Conservation (phyloP, 1,140 invertebrate species). For the Lepidostoma basale region DNA sequence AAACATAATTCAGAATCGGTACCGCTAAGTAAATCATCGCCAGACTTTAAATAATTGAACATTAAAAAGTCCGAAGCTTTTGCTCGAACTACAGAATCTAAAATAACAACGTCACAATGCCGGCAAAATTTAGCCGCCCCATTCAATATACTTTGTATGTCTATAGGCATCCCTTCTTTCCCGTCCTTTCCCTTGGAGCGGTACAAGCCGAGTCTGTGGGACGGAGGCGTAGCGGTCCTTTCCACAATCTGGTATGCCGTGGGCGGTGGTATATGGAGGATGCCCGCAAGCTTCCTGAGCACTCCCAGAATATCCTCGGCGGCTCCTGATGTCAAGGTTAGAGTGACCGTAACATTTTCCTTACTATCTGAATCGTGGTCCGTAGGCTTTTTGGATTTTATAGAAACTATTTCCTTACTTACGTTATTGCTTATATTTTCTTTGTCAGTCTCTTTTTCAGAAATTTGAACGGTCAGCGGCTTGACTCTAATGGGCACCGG, state of each 20-base stretch:
- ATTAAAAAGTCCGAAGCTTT: slow-evolving; percentile 82
- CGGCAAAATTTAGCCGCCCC: slow-evolving; percentile 88
- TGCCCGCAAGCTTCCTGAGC: slow-evolving; percentile 86
- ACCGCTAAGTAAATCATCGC: slow-evolving; percentile 66
- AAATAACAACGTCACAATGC: slow-evolving; percentile 88
- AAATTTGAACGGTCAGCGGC: slow-evolving; percentile 56
- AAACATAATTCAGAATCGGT: slow-evolving; percentile 76
- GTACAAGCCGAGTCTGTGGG: slow-evolving; percentile 80
- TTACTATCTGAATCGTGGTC: slow-evolving; percentile 68
- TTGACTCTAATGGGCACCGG: slow-evolving; percentile 77
- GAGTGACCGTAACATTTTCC: slow-evolving; percentile 89
- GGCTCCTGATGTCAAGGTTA: slow-evolving; percentile 87
- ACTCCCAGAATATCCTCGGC: slow-evolving; percentile 93
- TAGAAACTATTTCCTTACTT: slow-evolving; percentile 51
- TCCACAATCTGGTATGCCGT: slow-evolving; percentile 85
- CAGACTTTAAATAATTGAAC: slow-evolving; percentile 68
- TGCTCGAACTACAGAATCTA: slow-evolving; percentile 80
- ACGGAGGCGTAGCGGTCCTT: slow-evolving; percentile 76
- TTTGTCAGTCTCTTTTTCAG: slow-evolving; percentile 59
- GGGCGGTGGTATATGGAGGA: slow-evolving; percentile 87
- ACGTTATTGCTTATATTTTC: slow-evolving; percentile 57
- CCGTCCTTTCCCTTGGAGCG: slow-evolving; percentile 83
- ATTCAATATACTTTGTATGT: slow-evolving; percentile 89
- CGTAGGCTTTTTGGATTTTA: slow-evolving; percentile 62
- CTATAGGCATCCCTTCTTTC: slow-evolving; percentile 81